Evolutionary conservation across 1,140 invertebrate species (phyloP).

Genomic region (Drosophila parabipectinata): DNA sequence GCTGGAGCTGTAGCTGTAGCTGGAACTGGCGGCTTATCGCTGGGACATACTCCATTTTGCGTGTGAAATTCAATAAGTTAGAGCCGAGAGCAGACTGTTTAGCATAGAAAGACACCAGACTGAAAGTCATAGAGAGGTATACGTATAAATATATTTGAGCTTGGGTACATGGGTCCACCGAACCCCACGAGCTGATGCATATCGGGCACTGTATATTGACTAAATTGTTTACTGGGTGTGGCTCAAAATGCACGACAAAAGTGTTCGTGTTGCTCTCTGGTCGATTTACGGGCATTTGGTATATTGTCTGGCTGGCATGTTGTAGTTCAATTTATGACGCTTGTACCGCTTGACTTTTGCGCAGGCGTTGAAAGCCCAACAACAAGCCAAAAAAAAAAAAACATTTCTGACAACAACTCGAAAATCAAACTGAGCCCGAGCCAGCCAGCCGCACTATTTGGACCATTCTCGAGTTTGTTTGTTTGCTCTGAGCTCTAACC

Average conservation of each 20-base stretch:
- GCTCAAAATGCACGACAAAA: slow-evolving; percentile 73
- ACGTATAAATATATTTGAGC: no score
- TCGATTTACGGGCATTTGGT: background rate
- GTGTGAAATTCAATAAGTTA: slow-evolving; percentile 79
- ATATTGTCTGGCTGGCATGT: slow-evolving; percentile 66
- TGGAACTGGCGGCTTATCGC: background rate
- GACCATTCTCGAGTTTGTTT: slow-evolving; percentile 13
- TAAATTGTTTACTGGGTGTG: slow-evolving; percentile 77
- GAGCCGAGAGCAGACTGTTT: slow-evolving; percentile 43
- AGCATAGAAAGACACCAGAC: slow-evolving; percentile 35
- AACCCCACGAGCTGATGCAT: slow-evolving; percentile 59
- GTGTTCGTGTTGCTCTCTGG: slow-evolving; percentile 46
- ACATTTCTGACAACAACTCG: slow-evolving; percentile 41
- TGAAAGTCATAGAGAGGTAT: background rate
- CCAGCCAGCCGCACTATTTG: slow-evolving; percentile 47
- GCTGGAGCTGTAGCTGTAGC: slow-evolving; percentile 4
- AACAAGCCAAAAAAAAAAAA: slow-evolving; percentile 33
- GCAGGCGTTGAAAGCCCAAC: slow-evolving; percentile 78
- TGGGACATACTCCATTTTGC: slow-evolving; percentile 67
- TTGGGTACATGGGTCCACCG: background rate
- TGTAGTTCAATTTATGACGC: slow-evolving; percentile 81
- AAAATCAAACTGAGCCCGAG: slow-evolving; percentile 68
- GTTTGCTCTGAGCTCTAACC: slow-evolving; percentile 13
- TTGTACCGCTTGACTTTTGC: slow-evolving; percentile 72
- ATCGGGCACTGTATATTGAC: slow-evolving; percentile 62